Conservation (phyloP, 2,888 invertebrate genomes). For the Nasonovia ribisnigri region DNA sequence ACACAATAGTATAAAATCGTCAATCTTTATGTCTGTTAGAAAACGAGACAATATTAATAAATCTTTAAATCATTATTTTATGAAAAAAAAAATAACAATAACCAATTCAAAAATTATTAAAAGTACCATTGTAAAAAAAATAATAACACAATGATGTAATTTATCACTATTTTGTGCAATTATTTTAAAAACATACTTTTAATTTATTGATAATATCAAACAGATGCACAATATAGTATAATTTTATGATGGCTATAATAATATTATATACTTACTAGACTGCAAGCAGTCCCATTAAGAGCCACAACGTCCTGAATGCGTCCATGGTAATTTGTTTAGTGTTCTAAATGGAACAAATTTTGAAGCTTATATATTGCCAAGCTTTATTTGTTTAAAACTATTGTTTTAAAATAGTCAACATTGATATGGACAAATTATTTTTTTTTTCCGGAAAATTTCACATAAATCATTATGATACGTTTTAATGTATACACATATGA, state of each 20-base stretch:
- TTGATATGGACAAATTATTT: conserved; percentile 12
- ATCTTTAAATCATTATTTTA: neutral
- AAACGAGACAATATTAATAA: neutral
- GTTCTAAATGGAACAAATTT: neutral
- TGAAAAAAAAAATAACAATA: neutral
- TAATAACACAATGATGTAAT: neutral
- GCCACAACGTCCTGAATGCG: conserved; percentile 41
- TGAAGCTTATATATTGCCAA: conserved; percentile 25
- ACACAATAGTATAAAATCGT: neutral
- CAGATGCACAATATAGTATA: neutral
- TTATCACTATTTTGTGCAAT: neutral
- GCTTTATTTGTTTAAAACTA: conserved; percentile 46
- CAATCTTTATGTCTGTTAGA: neutral
- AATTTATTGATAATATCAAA: neutral
- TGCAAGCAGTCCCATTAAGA: conserved; percentile 61
- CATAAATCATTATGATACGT: conserved; percentile 48
- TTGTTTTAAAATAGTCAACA: conserved; percentile 54
- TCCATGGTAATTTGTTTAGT: conserved; percentile 40
- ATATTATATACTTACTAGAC: conserved; percentile 49
- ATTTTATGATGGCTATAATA: neutral
- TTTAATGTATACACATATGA: conserved; percentile 23
- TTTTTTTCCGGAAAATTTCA: conserved; percentile 1
- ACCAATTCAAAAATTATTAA: neutral
- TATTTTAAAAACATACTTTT: neutral
- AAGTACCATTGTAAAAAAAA: neutral